Evolutionary conservation across 2,888 invertebrate species (phyloP).

Genomic region (Monoplex corrugatus): DNA sequence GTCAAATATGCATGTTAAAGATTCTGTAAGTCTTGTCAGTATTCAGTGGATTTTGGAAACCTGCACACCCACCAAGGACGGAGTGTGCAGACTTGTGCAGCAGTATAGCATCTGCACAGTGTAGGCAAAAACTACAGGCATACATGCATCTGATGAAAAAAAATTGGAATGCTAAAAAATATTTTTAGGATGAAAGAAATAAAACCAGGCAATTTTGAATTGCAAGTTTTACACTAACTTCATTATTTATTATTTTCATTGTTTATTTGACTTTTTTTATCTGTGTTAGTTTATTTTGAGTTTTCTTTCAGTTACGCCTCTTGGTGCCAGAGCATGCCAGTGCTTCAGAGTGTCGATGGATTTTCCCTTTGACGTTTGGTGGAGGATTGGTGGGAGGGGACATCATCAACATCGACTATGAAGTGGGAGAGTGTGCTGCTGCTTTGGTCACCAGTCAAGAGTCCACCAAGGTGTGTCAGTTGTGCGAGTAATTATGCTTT

Average conservation of each 20-base stretch:
- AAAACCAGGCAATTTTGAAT: background rate
- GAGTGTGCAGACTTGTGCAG: no score
- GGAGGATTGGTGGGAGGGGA: slow-evolving; percentile 75
- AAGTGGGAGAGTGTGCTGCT: slow-evolving; percentile 62
- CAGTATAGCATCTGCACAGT: no score
- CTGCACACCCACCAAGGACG: no score
- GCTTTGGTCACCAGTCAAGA: slow-evolving; percentile 70
- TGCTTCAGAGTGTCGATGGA: slow-evolving; percentile 65
- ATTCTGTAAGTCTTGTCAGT: no score
- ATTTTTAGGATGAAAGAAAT: background rate
- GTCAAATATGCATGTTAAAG: no score
- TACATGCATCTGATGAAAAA: background rate
- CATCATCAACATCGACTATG: slow-evolving; percentile 61
- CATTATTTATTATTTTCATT: background rate
- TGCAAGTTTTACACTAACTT: background rate
- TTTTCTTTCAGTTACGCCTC: slow-evolving; percentile 64
- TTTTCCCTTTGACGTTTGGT: slow-evolving; percentile 72
- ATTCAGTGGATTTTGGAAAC: no score
- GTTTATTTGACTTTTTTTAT: background rate
- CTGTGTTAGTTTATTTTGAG: background rate
- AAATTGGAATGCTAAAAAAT: background rate
- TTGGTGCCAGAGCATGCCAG: slow-evolving; percentile 67
- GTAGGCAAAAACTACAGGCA: no score
- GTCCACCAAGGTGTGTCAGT: slow-evolving; percentile 73
- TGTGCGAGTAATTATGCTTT: no score